Evolutionary conservation across 2,888 invertebrate species (phyloP).

Genomic region (Drosophila nr. perissopoda): DNA sequence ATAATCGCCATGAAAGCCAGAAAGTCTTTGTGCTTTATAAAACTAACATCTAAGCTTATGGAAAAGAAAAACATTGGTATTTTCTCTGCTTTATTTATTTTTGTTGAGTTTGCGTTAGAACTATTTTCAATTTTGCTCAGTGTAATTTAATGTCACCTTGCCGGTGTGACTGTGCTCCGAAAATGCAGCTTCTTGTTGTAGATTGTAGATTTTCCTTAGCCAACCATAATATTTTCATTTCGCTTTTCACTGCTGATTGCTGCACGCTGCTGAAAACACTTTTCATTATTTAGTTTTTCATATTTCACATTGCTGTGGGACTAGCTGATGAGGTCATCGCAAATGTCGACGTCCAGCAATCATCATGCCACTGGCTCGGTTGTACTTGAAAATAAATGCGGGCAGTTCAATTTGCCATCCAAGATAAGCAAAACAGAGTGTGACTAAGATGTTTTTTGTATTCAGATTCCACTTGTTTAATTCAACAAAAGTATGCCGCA

Average conservation of each 20-base stretch:
- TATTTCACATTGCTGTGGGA: conserved; percentile 68
- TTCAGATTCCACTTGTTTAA: conserved; percentile 1
- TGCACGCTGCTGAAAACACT: conserved; percentile 61
- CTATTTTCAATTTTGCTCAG: neutral
- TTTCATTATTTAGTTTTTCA: conserved; percentile 77
- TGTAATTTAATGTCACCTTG: conserved; percentile 54
- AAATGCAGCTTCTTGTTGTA: conserved; percentile 19
- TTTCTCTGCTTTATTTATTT: neutral
- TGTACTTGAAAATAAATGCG: conserved; percentile 6
- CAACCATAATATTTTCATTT: conserved; percentile 76
- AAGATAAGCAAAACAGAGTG: conserved; percentile 3
- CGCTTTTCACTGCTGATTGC: conserved; percentile 41
- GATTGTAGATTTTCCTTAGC: conserved; percentile 43
- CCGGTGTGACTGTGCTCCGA: conserved; percentile 10
- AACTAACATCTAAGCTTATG: neutral
- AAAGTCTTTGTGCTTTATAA: neutral
- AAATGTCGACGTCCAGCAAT: conserved; percentile 38
- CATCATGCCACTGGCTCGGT: neutral
- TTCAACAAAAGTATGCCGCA: conserved; percentile 6
- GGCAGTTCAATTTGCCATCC: neutral
- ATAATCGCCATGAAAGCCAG: neutral
- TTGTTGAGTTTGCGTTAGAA: neutral
- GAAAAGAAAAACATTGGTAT: neutral
- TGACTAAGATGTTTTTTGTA: conserved; percentile 23
- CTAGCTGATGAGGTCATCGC: conserved; percentile 50